Evolutionary conservation across 2,888 invertebrate species (phyloP), one percentile per base, ranked within the genome.

Genomic region (Drosophila kanekoi): DNA sequence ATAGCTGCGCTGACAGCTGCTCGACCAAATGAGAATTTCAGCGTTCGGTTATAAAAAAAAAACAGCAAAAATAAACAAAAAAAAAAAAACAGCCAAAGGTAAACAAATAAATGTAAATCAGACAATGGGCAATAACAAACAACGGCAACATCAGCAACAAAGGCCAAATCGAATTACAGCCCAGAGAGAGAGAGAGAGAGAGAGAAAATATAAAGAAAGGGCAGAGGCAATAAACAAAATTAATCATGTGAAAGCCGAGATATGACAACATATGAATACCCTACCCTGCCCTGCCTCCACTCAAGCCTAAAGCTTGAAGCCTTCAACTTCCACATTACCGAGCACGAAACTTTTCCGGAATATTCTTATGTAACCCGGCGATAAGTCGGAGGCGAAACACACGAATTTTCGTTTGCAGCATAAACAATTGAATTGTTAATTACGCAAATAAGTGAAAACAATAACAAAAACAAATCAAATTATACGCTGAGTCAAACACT

Each of bases 91-190:
- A 58, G 57, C 49, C 20, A 56, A 68, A 80, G 66, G 86, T 86
- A 82, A 82, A 78, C 82, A 86, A 86, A 77, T 69, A 62, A 77
- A 83, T 80, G 72, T 64, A 77, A 77, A 72, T 77, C 72, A 54
- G 65, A 52, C 52, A 54, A 47, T 41, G 44, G 37, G 47, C 48
- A 66, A 44, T 16, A 60, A 60, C 49, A 64, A 38, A 14, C 32
- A 49, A 57, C 18, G 20, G 32, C 44, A 57, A 52, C 32, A 54
- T 38, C 40, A 37, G 18, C 49, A 51, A 35, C 44, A 58, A 35
- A 23, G 11, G 8, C 16, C 45, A 64, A 79, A 76, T 70, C 70
- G 70, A 83, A 71, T 76, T 72, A 48, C 44, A 45, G 10, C 16
- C 32, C 44, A 6, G 11, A 28, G 11, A 28, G 35, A 59, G n/a